Conservation (phyloP, 2,113 vertebrate species). For the Phaethornis superciliosus region DNA sequence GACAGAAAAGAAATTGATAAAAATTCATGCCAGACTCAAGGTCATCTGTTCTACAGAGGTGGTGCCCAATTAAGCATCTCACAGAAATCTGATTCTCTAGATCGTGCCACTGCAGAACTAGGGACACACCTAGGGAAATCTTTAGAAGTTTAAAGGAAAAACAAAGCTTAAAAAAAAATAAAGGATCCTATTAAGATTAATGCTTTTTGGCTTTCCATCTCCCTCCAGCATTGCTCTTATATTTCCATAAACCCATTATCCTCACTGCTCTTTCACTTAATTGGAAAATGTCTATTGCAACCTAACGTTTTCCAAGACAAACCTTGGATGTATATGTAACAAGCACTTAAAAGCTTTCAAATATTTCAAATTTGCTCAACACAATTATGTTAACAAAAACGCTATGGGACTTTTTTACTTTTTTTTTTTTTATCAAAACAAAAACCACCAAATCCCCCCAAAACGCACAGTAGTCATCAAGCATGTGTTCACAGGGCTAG, state of each 20-base stretch:
- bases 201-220: constrained; percentile 65
- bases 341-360: constrained; percentile 62
- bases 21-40: not conserved
- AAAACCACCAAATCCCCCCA: not conserved
- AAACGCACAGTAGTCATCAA: constrained; percentile 29
- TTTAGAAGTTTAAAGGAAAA: not conserved
- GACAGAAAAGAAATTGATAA: not conserved
- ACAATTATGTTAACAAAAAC: constrained; percentile 53
- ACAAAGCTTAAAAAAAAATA: not conserved
- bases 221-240: constrained; percentile 58
- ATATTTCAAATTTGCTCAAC: constrained; percentile 67
- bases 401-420: not conserved
- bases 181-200: constrained; percentile 69
- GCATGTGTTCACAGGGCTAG: constrained; percentile 30
- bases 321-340: constrained; percentile 41
- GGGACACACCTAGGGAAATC: not conserved
- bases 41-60: not conserved
- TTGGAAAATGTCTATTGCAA: constrained; percentile 54
- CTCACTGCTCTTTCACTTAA: constrained; percentile 62
- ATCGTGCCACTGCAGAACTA: not conserved
- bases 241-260: constrained; percentile 74
- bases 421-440: not conserved
- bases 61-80: not conserved
- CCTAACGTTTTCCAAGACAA: constrained; percentile 30
- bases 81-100: not conserved